Conservation (phyloP, 2,113 vertebrate species). For the Proteles cristata region DNA sequence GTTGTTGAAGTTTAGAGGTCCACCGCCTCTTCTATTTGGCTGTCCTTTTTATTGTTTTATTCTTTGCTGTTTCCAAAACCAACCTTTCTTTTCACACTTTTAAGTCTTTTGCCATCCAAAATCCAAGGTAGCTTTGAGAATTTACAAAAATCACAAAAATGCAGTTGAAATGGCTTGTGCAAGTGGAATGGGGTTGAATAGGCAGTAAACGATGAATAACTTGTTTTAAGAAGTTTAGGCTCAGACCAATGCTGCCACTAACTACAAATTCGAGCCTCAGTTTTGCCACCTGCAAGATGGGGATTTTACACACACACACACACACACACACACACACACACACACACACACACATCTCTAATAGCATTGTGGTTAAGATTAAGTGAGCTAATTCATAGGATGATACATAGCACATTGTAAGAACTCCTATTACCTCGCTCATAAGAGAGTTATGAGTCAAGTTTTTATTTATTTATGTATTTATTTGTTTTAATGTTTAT, state of each 20-base stretch:
- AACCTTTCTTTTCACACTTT: not conserved
- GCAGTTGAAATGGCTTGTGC: not conserved
- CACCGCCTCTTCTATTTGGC: not conserved
- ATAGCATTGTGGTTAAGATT: not conserved
- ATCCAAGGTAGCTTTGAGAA: not conserved
- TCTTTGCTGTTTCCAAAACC: not conserved
- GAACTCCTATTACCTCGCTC: not conserved
- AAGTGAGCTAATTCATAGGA: not conserved
- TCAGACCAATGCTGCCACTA: not conserved
- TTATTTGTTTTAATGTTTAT: no score
- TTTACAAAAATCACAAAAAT: not conserved
- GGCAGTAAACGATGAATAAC: not conserved
- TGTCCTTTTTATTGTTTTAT: not conserved
- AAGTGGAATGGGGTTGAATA: not conserved
- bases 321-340: not conserved
- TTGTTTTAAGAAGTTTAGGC: not conserved
- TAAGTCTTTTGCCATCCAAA: not conserved
- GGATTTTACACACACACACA: not conserved
- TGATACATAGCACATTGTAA: not conserved
- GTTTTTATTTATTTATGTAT: not conserved
- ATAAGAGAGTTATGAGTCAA: not conserved
- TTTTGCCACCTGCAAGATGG: not conserved
- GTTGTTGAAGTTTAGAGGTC: constrained; percentile 17
- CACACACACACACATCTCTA: not conserved
- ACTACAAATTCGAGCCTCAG: not conserved